Conservation (phyloP, 2,797 vertebrate genomes). For the Platyrinchus mystaceus region DNA sequence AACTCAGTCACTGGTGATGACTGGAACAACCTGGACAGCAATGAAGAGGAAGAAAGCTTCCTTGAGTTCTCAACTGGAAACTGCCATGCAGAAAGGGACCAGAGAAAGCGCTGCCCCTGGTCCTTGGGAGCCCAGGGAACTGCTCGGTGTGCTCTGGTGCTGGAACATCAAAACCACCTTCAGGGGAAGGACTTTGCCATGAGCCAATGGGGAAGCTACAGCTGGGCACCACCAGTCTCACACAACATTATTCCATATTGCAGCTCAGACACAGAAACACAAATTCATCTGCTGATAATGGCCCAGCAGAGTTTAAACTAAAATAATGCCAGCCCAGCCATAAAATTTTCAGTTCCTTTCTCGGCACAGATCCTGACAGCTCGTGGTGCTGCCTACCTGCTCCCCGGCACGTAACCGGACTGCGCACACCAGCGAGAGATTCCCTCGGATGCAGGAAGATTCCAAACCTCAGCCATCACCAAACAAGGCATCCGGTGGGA, state of each 20-base stretch:
- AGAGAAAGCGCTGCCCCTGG: not conserved
- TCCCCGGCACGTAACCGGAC: not conserved
- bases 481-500: not conserved
- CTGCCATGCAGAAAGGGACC: not conserved
- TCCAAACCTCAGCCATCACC: not conserved
- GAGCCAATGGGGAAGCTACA: not conserved
- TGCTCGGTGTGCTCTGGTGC: not conserved
- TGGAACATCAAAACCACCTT: not conserved
- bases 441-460: not conserved
- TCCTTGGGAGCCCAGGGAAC: not conserved
- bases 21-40: not conserved
- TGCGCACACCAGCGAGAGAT: not conserved
- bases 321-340: not conserved
- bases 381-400: not conserved
- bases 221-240: not conserved
- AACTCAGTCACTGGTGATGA: not conserved
- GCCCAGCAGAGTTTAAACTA: not conserved
- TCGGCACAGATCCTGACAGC: not conserved
- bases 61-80: not conserved
- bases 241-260: not conserved
- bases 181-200: not conserved
- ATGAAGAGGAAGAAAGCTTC: not conserved
- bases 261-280: not conserved
- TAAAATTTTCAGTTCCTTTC: not conserved
- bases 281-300: not conserved